Conservation (phyloP, 2,888 invertebrate genomes). For the Apotomis capreana region DNA sequence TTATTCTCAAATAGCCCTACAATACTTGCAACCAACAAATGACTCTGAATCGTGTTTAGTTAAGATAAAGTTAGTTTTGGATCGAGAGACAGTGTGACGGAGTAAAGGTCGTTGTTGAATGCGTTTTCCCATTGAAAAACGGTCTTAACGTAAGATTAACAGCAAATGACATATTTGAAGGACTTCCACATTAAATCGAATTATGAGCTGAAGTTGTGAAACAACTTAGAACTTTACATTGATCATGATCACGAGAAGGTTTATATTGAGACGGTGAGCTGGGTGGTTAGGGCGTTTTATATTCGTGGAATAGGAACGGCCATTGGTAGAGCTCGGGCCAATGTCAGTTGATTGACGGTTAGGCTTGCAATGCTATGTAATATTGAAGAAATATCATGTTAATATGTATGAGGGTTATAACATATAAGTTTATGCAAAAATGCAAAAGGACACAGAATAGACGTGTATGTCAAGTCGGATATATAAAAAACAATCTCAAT, state of each 20-base stretch:
- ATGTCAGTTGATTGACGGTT: conserved; percentile 54
- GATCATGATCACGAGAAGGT: not conserved
- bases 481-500: not conserved
- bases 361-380: conserved; percentile 34
- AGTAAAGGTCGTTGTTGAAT: conserved; percentile 54
- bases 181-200: conserved; percentile 1
- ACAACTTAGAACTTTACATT: not conserved
- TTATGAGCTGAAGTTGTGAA: not conserved
- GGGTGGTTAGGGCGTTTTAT: conserved; percentile 37
- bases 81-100: conserved; percentile 33
- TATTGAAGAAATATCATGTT: conserved; percentile 24
- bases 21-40: not conserved
- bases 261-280: conserved; percentile 11
- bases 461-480: conserved; percentile 21
- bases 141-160: conserved; percentile 46
- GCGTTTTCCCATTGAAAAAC: conserved; percentile 46
- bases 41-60: not conserved
- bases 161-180: conserved; percentile 48
- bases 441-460: conserved; percentile 22
- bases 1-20: not conserved
- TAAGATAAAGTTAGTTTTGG: conserved; percentile 11
- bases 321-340: conserved; percentile 49
- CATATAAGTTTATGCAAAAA: conserved; percentile 18
- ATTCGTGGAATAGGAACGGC: conserved; percentile 40
- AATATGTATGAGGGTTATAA: conserved; percentile 15